A percentile compares a stretch with the other conserved stretches of the same genome.
phyloP scores from a whole-genome alignment of 2,113 vertebrate genomes.

The Zosterops pallidus region DNA sequence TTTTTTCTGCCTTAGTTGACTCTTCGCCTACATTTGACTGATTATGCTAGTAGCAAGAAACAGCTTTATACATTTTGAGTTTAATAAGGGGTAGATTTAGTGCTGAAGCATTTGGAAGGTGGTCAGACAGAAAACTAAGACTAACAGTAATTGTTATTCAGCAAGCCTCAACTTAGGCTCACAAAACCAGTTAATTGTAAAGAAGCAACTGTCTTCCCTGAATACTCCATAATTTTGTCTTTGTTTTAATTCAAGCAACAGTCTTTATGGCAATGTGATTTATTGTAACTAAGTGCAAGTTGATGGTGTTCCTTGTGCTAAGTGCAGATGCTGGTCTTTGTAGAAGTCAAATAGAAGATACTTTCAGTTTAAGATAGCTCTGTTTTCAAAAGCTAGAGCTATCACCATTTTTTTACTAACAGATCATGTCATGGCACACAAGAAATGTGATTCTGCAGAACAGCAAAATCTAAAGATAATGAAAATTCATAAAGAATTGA shows the following conservation, averaged over 20 bases:
- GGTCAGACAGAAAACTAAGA: neutral
- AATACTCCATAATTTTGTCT: neutral
- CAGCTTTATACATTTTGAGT: neutral
- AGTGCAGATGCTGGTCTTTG: neutral
- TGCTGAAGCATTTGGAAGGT: neutral
- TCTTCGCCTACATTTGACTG: neutral
- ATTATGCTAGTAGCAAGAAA: neutral
- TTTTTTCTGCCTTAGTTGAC: neutral
- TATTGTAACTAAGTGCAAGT: neutral
- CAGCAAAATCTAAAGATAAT: conserved; percentile 1
- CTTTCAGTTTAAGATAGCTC: neutral
- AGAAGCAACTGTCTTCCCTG: neutral
- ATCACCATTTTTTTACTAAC: neutral
- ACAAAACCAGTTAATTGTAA: neutral
- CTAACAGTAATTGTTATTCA: neutral
- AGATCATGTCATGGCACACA: neutral
- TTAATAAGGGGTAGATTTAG: neutral
- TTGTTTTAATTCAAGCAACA: neutral
- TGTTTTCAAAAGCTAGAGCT: neutral
- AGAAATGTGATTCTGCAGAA: conserved; percentile 14
- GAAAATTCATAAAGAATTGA: conserved; percentile 60
- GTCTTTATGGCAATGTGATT: neutral
- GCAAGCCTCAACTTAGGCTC: neutral
- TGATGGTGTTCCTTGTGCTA: neutral
- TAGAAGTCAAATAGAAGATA: neutral